Evolutionary conservation across 2,113 vertebrate genomes (phyloP), one percentile per base, ranked within the genome.

Genomic region (Grallaria varia): DNA sequence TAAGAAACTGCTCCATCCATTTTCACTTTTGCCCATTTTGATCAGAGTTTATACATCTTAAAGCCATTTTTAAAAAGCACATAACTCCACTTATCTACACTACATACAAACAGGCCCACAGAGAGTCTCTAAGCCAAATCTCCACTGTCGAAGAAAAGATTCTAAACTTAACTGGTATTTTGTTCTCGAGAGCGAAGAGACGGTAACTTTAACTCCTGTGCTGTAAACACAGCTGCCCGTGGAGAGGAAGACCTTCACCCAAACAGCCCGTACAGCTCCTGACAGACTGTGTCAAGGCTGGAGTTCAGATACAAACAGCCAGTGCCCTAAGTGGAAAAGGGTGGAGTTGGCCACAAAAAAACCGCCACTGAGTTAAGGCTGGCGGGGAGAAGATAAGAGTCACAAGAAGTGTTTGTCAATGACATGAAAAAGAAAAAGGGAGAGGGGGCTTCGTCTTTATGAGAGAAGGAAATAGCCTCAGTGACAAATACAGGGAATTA

Each of bases 321-420:
- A 4, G 78, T 83, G 85, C 88, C 60, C 62, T 44, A 75, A 84
- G 79, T 92, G 68, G 68, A 83, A 90, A 87, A 96, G 95, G 96
- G 96, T 95, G 96, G 96, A 97, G 96, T 0, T 66, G 89, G 77
- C 91, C 96, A 89, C 95, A 94, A 76, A 95, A 94, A 95, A 95
- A 96, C 91, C 62, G 94, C 95, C 94, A 95, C 33, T 6, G 73
- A 92, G 90, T 56, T 44, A 72, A 87, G 88, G 83, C 96, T 96
- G 94, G 95, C 0, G 2, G 30, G 44, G 83, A 42, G 59, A 55
- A 95, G 96, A 96, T 97, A 97, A 97, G 82, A 73, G 85, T n/a
- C 64, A 93, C 75, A 79, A 67, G 87, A 93, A 73, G 72, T 15
- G 76, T 90, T 86, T 91, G 92, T 53, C 58, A 93, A 27, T 4